These are phyloP conservation scores for Hypomecis punctinalis DNA, from an alignment of 2,888 invertebrate genomes.

Conservation along the genomic window DNA sequence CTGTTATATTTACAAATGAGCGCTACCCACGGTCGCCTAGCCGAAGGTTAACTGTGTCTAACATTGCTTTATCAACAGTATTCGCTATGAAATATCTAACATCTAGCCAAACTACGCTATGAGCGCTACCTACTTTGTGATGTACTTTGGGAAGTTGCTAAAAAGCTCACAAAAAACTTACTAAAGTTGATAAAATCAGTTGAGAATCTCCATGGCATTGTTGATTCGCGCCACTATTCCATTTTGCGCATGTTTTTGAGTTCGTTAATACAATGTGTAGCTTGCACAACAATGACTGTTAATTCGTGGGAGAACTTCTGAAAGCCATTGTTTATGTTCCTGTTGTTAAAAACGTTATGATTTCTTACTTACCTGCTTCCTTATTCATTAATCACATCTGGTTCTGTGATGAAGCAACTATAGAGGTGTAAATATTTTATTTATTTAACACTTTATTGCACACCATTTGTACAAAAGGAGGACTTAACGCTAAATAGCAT, in stretches of 20 bases:
- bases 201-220: constrained; percentile 17
- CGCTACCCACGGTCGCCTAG: no score
- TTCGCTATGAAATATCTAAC: no score
- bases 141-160: not conserved
- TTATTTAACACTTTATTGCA: no score
- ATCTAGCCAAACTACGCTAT: no score
- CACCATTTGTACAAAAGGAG: no score
- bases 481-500: no score
- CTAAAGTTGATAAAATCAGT: constrained; percentile 9
- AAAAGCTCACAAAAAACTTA: not conserved
- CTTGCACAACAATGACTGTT: constrained; percentile 60
- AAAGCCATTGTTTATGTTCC: constrained; percentile 35
- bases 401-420: no score
- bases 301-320: constrained; percentile 64
- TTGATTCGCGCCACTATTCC: constrained; percentile 18
- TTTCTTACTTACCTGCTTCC: constrained; percentile 40
- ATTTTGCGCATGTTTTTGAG: constrained; percentile 36
- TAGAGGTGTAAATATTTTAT: no score
- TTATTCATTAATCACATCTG: constrained; percentile 22
- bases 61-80: no score
- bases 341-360: constrained; percentile 39
- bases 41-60: no score
- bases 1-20: no score
- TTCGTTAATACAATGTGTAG: constrained; percentile 51
- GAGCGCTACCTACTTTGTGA: no score